Evolutionary conservation across 2,888 invertebrate genomes (phyloP).

Genomic region (Lycocerus yunnanus): DNA sequence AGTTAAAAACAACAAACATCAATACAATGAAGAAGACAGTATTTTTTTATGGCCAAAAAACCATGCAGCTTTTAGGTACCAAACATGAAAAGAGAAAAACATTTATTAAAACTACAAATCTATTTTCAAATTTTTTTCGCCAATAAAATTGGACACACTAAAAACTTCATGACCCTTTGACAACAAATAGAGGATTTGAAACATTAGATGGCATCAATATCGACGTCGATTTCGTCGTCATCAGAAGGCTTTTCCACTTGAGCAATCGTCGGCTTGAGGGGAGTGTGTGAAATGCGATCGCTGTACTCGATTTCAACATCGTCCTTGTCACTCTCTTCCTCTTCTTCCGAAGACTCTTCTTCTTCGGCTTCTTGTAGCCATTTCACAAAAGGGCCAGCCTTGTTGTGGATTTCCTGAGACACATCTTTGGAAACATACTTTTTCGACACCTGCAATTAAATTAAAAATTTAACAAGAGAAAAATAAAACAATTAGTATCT

Average conservation of each 20-base stretch:
- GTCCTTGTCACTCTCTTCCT: constrained; percentile 67
- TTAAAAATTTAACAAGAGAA: neutral
- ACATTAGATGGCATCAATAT: constrained; percentile 89
- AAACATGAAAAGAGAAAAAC: constrained; percentile 1
- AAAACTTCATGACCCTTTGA: constrained; percentile 17
- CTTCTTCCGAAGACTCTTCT: constrained; percentile 78
- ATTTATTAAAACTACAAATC: neutral
- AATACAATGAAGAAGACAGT: constrained; percentile 13
- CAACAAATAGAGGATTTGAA: constrained; percentile 5
- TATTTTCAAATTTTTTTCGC: neutral
- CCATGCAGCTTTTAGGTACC: constrained; percentile 3
- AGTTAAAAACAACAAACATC: constrained; percentile 21
- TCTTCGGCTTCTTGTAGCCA: constrained; percentile 98
- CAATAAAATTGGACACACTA: neutral
- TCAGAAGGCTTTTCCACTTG: constrained; percentile 62
- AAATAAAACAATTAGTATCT: neutral
- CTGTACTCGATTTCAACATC: constrained; percentile 84
- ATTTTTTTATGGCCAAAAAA: constrained; percentile 4
- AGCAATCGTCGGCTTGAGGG: constrained; percentile 65
- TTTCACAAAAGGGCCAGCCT: constrained; percentile 91
- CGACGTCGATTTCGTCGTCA: constrained; percentile 82
- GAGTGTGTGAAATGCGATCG: constrained; percentile 80
- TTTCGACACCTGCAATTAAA: constrained; percentile 63
- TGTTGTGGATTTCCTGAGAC: constrained; percentile 87
- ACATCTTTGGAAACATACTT: constrained; percentile 93